phyloP scores from a whole-genome alignment of 2,797 vertebrate species.

The Xyrichtys novacula region DNA sequence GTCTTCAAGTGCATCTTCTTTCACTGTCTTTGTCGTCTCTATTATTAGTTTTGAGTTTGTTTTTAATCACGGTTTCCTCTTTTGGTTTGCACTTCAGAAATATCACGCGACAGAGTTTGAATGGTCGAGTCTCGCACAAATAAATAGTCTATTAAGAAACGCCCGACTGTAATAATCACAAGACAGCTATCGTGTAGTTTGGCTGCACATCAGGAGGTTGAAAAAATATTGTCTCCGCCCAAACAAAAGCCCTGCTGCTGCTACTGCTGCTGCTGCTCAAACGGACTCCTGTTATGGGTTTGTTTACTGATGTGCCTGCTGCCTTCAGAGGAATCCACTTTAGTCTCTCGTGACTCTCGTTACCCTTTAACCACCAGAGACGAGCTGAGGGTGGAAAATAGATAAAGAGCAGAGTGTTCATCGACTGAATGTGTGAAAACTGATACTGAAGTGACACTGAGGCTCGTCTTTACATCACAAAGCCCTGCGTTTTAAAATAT shows the following conservation, averaged over 20 bases:
- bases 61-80: neutral
- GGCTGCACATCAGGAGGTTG: neutral
- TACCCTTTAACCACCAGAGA: neutral
- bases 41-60: neutral
- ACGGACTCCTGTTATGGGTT: neutral
- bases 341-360: neutral
- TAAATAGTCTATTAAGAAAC: neutral
- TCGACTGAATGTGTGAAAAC: constrained; percentile 9
- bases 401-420: neutral
- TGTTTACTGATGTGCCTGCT: neutral
- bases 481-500: neutral
- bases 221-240: neutral
- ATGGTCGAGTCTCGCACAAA: neutral
- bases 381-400: too few species aligned
- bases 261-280: too few species aligned
- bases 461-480: neutral
- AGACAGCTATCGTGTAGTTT: neutral
- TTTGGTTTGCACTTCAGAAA: neutral
- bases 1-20: too few species aligned
- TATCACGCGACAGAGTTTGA: constrained; percentile 5
- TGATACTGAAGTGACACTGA: constrained; percentile 2
- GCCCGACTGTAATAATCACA: constrained; percentile 18
- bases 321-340: neutral
- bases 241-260: neutral
- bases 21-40: too few species aligned